Evolutionary conservation across 2,113 vertebrate species (phyloP).

Genomic region (Lepus timidus): DNA sequence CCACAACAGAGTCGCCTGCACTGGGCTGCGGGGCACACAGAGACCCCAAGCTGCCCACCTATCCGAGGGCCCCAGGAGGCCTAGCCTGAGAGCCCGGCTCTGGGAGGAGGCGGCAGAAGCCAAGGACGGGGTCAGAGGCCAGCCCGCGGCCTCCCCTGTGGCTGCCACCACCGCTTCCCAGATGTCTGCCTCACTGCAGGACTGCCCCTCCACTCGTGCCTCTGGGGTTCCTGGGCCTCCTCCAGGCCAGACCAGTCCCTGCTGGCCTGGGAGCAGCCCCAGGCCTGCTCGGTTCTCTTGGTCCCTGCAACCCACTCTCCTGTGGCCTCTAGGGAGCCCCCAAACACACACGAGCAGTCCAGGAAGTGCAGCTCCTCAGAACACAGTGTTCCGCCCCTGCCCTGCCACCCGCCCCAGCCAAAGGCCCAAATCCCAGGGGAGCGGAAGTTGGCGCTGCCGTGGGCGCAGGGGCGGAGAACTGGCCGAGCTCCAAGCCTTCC

Average conservation of each 20-base stretch:
- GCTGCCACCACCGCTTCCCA: too few relatives aligned
- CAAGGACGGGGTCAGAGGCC: background rate
- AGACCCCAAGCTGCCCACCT: background rate
- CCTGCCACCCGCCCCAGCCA: slow-evolving; percentile 24
- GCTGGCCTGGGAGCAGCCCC: background rate
- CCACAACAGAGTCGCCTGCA: background rate
- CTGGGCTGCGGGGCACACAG: accelerated
- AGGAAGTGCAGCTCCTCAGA: slow-evolving; percentile 68
- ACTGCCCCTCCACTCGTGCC: too few relatives aligned
- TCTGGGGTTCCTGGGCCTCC: background rate
- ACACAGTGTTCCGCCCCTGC: slow-evolving; percentile 57
- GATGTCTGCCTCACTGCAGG: too few relatives aligned
- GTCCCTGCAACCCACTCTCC: background rate
- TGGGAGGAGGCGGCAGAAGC: background rate
- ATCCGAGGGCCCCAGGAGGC: background rate
- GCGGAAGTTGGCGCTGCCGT: slow-evolving; percentile 55
- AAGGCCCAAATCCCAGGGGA: slow-evolving; percentile 54
- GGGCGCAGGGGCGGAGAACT: background rate
- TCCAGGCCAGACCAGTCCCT: background rate
- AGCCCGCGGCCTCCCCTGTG: background rate
- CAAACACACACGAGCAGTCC: background rate
- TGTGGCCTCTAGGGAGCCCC: slow-evolving; percentile 50
- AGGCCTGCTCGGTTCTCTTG: background rate
- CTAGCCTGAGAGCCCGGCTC: background rate
- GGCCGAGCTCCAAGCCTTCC: slow-evolving; percentile 1